Evolutionary conservation across 2,113 vertebrate species (phyloP).

Genomic region (Camelus bactrianus): DNA sequence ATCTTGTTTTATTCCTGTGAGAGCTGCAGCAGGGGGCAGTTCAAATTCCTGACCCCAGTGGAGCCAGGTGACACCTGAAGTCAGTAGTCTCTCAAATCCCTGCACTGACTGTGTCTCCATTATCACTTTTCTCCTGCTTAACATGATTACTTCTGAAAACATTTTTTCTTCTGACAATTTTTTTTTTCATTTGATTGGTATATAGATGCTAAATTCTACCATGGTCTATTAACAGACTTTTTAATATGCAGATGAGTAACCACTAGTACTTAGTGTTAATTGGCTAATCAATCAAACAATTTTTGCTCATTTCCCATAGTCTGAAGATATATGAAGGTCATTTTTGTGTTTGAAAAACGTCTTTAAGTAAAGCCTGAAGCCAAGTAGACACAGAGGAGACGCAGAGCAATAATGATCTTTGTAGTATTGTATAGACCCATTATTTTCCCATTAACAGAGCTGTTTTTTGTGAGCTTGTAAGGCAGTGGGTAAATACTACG

Average conservation of each 20-base stretch:
- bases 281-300: conserved; percentile 81
- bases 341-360: conserved; percentile 79
- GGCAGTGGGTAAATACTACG: conserved; percentile 61
- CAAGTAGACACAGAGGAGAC: conserved; percentile 57
- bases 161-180: neutral
- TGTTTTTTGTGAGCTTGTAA: conserved; percentile 62
- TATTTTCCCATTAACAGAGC: conserved; percentile 56
- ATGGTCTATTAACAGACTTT: conserved; percentile 51
- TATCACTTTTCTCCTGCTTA: neutral
- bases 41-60: neutral
- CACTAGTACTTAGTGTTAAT: conserved; percentile 74
- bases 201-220: conserved; percentile 69
- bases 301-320: conserved; percentile 71
- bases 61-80: neutral
- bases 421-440: neutral
- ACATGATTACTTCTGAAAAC: neutral
- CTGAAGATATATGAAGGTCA: conserved; percentile 71
- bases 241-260: conserved; percentile 75
- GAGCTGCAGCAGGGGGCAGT: neutral
- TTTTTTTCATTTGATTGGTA: conserved; percentile 52
- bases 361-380: conserved; percentile 65
- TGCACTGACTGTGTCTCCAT: neutral
- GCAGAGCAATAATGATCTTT: neutral
- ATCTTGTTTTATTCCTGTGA: neutral
- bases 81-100: neutral